These are phyloP conservation scores for Ricordea florida DNA, from an alignment of 92 coral and sea anemone genomes.

Conservation along the genomic window DNA sequence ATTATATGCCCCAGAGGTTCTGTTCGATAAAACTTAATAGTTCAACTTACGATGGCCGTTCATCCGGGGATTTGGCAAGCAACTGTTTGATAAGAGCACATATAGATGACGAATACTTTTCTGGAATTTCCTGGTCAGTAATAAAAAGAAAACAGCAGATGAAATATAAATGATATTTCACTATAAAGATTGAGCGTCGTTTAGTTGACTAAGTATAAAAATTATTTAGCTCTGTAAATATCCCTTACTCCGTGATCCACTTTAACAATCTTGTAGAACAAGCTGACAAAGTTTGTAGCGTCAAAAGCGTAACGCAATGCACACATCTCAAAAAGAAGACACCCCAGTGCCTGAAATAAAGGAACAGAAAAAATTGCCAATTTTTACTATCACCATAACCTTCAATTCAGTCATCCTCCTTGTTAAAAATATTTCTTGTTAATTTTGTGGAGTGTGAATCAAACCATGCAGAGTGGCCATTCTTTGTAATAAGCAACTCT, in stretches of 20 bases:
- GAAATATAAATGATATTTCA: not conserved
- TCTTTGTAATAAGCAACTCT: too few species aligned
- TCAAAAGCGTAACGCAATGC: constrained; percentile 89
- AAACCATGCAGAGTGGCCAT: too few species aligned
- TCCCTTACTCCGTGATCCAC: constrained; percentile 87
- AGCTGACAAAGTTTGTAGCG: constrained; percentile 88
- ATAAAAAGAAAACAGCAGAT: not conserved
- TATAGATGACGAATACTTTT: constrained; percentile 65
- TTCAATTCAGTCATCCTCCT: too few species aligned
- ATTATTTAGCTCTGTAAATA: not conserved
- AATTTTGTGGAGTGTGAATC: too few species aligned
- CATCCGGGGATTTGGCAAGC: constrained; percentile 88
- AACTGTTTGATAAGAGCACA: constrained; percentile 65
- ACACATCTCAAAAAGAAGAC: constrained; percentile 93
- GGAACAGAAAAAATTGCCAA: not conserved
- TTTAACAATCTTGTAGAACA: constrained; percentile 95
- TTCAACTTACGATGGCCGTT: constrained; percentile 82
- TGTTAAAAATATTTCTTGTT: too few species aligned
- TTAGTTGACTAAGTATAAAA: too few species aligned
- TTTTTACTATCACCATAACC: not conserved
- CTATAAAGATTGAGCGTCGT: not conserved
- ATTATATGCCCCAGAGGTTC: too few species aligned
- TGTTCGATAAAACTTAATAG: too few species aligned
- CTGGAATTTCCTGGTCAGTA: constrained; percentile 74
- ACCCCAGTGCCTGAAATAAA: constrained; percentile 85